Percentiles rank a stretch among this genome's conserved stretches.
Conservation (phyloP, 1,140 invertebrate genomes). For the Nasonia vitripennis region DNA sequence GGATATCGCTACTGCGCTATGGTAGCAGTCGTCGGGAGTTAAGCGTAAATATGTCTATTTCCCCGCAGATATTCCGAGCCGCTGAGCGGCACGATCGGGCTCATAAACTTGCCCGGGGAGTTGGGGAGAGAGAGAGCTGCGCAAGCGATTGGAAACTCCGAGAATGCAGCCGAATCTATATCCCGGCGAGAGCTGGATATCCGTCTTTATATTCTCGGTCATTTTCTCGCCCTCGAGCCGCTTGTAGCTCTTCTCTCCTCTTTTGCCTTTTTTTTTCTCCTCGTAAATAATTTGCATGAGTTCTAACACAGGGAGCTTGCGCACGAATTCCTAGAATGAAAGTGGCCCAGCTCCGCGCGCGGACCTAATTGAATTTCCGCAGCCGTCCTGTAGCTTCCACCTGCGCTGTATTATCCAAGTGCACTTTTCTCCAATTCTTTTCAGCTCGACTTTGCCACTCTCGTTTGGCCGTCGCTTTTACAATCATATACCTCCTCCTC, state of each 20-base stretch:
- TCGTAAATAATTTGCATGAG: no score
- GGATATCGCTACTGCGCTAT: background rate
- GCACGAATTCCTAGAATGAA: background rate
- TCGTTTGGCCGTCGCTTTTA: background rate
- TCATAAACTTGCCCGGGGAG: background rate
- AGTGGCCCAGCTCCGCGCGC: background rate
- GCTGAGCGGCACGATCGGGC: background rate
- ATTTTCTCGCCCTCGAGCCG: background rate
- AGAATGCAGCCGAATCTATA: background rate
- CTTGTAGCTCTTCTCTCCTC: background rate
- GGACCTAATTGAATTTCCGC: background rate
- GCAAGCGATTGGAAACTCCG: background rate
- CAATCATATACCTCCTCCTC: background rate
- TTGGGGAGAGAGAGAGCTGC: background rate
- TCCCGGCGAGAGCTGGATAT: background rate
- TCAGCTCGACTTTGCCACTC: background rate
- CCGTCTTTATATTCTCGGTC: background rate
- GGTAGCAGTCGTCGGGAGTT: background rate
- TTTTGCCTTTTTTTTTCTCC: background rate
- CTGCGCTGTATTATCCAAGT: background rate
- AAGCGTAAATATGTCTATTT: conserved; percentile 28
- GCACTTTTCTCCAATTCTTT: background rate
- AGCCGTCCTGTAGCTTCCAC: background rate
- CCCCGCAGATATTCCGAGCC: conserved; percentile 6
- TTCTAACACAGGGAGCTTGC: no score